Conservation (phyloP, 2,888 invertebrate genomes). For the Synanthedon formicaeformis region DNA sequence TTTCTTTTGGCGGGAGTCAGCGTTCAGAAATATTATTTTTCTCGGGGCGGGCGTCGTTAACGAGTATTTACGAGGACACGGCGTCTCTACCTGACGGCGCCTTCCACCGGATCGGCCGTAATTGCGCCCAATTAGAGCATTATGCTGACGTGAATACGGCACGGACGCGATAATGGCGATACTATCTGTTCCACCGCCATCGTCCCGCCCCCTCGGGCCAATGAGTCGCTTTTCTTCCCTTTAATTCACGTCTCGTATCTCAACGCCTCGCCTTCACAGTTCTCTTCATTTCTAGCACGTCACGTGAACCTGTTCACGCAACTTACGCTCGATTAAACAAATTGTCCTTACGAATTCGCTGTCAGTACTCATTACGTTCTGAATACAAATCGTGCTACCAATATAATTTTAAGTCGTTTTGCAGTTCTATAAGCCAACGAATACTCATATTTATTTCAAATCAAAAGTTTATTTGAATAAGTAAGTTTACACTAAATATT, state of each 20-base stretch:
- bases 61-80: slow-evolving; percentile 66
- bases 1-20: slow-evolving; percentile 48
- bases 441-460: background rate
- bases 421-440: background rate
- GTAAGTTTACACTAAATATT: background rate
- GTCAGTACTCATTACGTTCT: slow-evolving; percentile 32
- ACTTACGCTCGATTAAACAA: slow-evolving; percentile 61
- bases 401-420: background rate
- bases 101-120: slow-evolving; percentile 59
- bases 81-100: slow-evolving; percentile 57
- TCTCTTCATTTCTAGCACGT: slow-evolving; percentile 47
- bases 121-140: slow-evolving; percentile 69
- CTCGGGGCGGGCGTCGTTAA: slow-evolving; percentile 55
- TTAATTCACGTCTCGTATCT: slow-evolving; percentile 56
- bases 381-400: slow-evolving; percentile 21
- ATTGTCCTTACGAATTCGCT: slow-evolving; percentile 44
- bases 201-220: slow-evolving; percentile 20
- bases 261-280: slow-evolving; percentile 32
- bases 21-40: slow-evolving; percentile 64
- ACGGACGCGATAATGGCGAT: slow-evolving; percentile 62
- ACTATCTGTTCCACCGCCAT: slow-evolving; percentile 41
- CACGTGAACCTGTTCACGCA: slow-evolving; percentile 53
- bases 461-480: no score
- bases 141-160: slow-evolving; percentile 68
- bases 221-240: slow-evolving; percentile 43